These are phyloP conservation scores for Morbakka virulenta DNA, from an alignment of 30 jellyfish, hydroid and myxozoan genomes.

Conservation along the genomic window DNA sequence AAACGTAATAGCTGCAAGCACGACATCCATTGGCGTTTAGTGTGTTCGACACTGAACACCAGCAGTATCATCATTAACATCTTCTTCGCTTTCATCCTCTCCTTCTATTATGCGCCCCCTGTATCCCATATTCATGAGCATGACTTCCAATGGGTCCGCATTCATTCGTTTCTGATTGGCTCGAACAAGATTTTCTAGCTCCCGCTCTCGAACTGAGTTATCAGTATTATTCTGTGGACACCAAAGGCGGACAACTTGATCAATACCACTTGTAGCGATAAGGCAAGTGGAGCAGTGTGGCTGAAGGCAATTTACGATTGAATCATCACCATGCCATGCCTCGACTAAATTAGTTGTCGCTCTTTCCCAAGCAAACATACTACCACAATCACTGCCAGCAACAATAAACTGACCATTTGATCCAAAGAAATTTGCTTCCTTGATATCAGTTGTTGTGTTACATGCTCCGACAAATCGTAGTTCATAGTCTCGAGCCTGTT, in stretches of 20 bases:
- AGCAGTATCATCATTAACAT: constrained; percentile 34
- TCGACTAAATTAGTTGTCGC: constrained; percentile 80
- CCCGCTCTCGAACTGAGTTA: constrained; percentile 71
- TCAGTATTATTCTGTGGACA: constrained; percentile 61
- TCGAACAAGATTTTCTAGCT: constrained; percentile 77
- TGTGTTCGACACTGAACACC: constrained; percentile 84
- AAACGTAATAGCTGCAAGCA: too few relatives aligned
- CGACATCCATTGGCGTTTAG: too few relatives aligned
- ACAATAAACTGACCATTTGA: constrained; percentile 73
- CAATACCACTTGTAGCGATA: constrained; percentile 96
- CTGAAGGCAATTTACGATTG: constrained; percentile 91
- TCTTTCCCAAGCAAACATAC: constrained; percentile 96
- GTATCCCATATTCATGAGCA: constrained; percentile 98
- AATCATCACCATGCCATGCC: constrained; percentile 99
- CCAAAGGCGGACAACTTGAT: constrained; percentile 97
- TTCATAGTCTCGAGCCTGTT: constrained; percentile 65
- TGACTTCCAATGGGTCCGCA: constrained; percentile 95
- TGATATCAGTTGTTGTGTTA: constrained; percentile 93
- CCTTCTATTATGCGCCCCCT: constrained; percentile 46
- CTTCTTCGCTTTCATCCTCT: constrained; percentile 70
- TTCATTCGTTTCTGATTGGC: constrained; percentile 95
- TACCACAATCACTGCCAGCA: constrained; percentile 99
- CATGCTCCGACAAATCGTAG: constrained; percentile 93
- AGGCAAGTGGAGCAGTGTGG: constrained; percentile 94
- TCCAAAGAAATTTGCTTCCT: constrained; percentile 94